Conservation (phyloP, 2,113 vertebrate species). For the Gulo gulo region DNA sequence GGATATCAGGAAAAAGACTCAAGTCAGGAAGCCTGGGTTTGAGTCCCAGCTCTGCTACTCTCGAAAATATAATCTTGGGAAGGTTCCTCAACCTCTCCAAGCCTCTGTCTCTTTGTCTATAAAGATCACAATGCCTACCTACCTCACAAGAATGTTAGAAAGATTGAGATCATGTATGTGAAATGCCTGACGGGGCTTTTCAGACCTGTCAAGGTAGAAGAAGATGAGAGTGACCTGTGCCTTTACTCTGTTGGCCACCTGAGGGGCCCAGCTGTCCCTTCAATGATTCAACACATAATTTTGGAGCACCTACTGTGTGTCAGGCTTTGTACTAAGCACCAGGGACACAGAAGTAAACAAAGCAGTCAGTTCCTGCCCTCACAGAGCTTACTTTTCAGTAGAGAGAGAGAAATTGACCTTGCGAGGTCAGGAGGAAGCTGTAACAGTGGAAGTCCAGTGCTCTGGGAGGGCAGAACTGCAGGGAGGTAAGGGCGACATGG, state of each 20-base stretch:
- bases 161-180: neutral
- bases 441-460: neutral
- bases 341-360: neutral
- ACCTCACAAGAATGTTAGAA: neutral
- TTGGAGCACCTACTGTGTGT: neutral
- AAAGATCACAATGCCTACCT: neutral
- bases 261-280: neutral
- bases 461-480: neutral
- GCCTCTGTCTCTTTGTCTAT: neutral
- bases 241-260: neutral
- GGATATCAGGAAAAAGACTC: neutral
- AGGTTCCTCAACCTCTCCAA: neutral
- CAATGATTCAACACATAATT: neutral
- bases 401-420: neutral
- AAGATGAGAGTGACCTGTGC: neutral
- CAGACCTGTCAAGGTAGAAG: neutral
- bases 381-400: neutral
- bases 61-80: neutral
- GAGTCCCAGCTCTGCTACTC: neutral
- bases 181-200: neutral
- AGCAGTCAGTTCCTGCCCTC: too few species aligned
- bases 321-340: neutral
- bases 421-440: neutral
- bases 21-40: neutral
- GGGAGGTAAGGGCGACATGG: accelerated